Conservation (phyloP, 2,888 invertebrate species). For the Meliscaeva auricollis region DNA sequence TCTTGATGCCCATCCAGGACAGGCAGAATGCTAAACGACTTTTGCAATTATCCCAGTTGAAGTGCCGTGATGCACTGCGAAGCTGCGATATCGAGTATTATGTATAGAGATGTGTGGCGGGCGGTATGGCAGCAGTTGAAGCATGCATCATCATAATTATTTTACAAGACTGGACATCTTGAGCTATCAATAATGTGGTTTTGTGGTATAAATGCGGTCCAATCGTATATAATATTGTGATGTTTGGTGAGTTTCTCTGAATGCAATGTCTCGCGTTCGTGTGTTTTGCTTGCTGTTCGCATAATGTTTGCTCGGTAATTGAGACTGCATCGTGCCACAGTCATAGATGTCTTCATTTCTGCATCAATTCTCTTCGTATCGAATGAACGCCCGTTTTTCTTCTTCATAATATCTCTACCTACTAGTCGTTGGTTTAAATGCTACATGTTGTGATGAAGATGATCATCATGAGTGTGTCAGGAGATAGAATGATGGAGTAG, state of each 20-base stretch:
- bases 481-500: slow-evolving; percentile 65
- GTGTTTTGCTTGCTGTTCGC: slow-evolving; percentile 51
- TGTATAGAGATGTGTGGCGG: not conserved
- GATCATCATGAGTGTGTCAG: slow-evolving; percentile 51
- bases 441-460: slow-evolving; percentile 41
- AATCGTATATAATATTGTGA: slow-evolving; percentile 65
- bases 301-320: slow-evolving; percentile 70
- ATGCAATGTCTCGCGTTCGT: not conserved
- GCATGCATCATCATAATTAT: slow-evolving; percentile 76
- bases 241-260: slow-evolving; percentile 64
- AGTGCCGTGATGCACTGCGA: slow-evolving; percentile 6
- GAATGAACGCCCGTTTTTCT: slow-evolving; percentile 14
- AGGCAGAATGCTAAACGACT: slow-evolving; percentile 74
- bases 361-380: not conserved
- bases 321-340: slow-evolving; percentile 69
- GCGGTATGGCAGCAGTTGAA: slow-evolving; percentile 39
- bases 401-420: not conserved
- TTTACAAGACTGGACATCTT: slow-evolving; percentile 76
- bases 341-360: slow-evolving; percentile 71
- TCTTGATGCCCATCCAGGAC: slow-evolving; percentile 31
- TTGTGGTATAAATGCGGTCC: slow-evolving; percentile 43
- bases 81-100: not conserved
- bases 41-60: slow-evolving; percentile 75
- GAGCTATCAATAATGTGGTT: slow-evolving; percentile 75
- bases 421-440: not conserved